These are phyloP conservation scores for Heterodera filipjevi DNA, from an alignment of 2,888 invertebrate genomes.

Conservation along the genomic window DNA sequence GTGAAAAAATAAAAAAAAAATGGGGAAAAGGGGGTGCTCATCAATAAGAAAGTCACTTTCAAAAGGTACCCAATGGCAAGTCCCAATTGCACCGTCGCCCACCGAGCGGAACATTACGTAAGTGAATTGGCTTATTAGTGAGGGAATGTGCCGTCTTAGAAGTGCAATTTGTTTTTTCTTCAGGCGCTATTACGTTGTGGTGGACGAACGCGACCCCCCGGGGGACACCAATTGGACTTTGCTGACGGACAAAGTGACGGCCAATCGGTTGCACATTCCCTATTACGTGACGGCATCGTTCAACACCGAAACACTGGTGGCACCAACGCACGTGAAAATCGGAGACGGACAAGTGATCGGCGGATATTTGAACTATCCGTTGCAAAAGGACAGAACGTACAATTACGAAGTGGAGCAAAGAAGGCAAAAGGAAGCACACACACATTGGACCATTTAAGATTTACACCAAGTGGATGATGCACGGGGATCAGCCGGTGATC, in stretches of 20 bases:
- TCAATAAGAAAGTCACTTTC: not conserved
- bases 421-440: not conserved
- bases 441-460: slow-evolving; percentile 28
- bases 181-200: slow-evolving; percentile 64
- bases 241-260: slow-evolving; percentile 65
- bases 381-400: slow-evolving; percentile 63
- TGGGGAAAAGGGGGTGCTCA: not conserved
- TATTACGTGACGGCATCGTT: slow-evolving; percentile 65
- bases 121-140: slow-evolving; percentile 23
- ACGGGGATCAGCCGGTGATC: slow-evolving; percentile 57
- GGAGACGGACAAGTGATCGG: slow-evolving; percentile 65
- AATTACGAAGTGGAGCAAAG: slow-evolving; percentile 55
- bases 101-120: slow-evolving; percentile 62
- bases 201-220: slow-evolving; percentile 64
- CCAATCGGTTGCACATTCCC: slow-evolving; percentile 57
- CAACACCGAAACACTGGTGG: slow-evolving; percentile 60
- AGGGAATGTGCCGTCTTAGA: not conserved
- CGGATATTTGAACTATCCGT: slow-evolving; percentile 65
- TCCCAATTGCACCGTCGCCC: slow-evolving; percentile 60
- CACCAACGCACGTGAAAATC: slow-evolving; percentile 53
- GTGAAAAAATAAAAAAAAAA: too few relatives aligned
- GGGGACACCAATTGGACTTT: slow-evolving; percentile 64
- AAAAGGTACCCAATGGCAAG: slow-evolving; percentile 58
- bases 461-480: slow-evolving; percentile 62
- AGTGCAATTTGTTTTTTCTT: not conserved